Base-by-base conservation (phyloP, 2,797 vertebrate genomes). In the Hypotaenidia philippensis region DNA sequence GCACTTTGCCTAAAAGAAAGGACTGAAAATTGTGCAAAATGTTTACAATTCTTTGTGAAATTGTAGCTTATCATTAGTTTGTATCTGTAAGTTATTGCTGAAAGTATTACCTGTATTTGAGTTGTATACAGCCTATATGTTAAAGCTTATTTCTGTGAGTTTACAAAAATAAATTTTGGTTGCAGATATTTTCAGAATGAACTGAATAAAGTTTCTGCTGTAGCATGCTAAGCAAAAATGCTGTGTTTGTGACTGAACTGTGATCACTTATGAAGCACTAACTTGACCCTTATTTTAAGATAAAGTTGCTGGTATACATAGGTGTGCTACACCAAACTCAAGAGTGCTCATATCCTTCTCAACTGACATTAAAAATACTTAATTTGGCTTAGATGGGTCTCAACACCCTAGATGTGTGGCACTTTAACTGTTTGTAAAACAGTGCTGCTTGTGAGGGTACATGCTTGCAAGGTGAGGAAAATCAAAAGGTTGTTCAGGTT, bases 1-100 rank as follows among this genome's bases (percentile, higher is more conserved):
- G 98, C 99, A 98, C 98, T 99, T 98, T 98, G 98, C 99, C 97
- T 99, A 98, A 98, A 98, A 98, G 98, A 98, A 98, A 97, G 79
- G 98, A 98, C 97, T 98, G 97, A 98, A 96, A 98, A 96, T 97
- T 97, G 98, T 98, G 98, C 98, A 98, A 98, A 97, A 98, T 97
- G 98, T 98, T 98, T 98, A 98, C 98, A 98, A 97, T 97, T 95
- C 91, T 97, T 97, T 98, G 98, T 98, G 98, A 98, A 97, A 98
- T 90, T 92, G 98, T 98, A 98, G 98, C 96, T 97, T 98, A 97
- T 97, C 96, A 95, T 98, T 98, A 97, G 97, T 98, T 98, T 97
- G 98, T 98, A 98, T 95, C 96, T 98, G 98, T 98, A 98, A 98
- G 97, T 98, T 98, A 98, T 98, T 98, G 97, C 95, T 98, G 78